Conservation (phyloP, 2,113 vertebrate genomes). For the Oncorhynchus kisutch region DNA sequence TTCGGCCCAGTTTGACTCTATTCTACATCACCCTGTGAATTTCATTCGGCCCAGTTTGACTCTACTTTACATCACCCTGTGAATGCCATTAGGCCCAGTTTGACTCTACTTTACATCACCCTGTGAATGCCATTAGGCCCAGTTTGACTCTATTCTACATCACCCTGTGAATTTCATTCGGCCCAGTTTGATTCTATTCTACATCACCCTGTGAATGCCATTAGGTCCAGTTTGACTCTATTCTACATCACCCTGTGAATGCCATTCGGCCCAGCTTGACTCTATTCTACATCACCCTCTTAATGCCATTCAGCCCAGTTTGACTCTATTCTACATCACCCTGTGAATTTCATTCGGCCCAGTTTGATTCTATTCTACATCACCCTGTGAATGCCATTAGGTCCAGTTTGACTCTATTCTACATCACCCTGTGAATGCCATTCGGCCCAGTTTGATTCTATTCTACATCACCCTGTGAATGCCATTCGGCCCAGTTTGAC, state of each 20-base stretch:
- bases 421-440: too few species aligned
- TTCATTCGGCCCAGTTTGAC: neutral
- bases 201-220: too few species aligned
- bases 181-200: neutral
- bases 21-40: too few species aligned
- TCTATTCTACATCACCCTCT: too few species aligned
- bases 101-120: neutral
- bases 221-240: neutral
- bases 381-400: too few species aligned
- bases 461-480: too few species aligned
- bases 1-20: neutral
- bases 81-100: neutral
- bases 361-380: neutral
- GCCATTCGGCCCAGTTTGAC: too few species aligned
- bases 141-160: neutral
- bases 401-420: too few species aligned
- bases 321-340: neutral
- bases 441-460: too few species aligned
- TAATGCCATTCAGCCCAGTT: neutral
- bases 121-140: neutral
- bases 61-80: too few species aligned
- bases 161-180: neutral
- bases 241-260: too few species aligned
- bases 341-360: neutral
- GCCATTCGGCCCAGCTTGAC: neutral